These are phyloP conservation scores for Emydura subglobosa DNA, from an alignment of 2,113 vertebrate species.

Conservation along the genomic window DNA sequence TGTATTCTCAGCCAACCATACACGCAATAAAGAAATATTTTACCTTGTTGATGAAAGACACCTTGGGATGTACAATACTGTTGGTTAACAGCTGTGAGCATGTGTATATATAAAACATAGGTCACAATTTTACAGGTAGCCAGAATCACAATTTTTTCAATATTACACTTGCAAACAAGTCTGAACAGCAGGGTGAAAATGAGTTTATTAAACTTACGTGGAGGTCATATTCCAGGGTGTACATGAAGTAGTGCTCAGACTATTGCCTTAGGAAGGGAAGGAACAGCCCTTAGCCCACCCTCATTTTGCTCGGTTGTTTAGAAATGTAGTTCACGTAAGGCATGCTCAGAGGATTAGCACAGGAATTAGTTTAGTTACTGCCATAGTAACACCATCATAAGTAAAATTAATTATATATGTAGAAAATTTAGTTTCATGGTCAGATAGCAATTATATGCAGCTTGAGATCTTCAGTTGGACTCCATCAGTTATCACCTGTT, in stretches of 20 bases:
- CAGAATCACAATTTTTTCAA: neutral
- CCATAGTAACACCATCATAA: accelerated
- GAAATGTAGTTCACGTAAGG: accelerated
- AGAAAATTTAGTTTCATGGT: neutral
- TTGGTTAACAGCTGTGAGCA: conserved; percentile 27
- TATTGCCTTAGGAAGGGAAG: neutral
- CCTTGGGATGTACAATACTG: conserved; percentile 25
- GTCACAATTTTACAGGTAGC: neutral
- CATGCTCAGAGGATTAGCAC: neutral
- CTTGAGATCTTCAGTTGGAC: accelerated
- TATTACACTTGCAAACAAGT: neutral
- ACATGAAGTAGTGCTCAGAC: neutral
- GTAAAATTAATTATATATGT: neutral
- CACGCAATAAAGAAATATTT: neutral
- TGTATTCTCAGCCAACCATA: conserved; percentile 10
- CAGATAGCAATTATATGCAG: neutral
- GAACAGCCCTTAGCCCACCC: neutral
- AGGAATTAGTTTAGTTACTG: neutral
- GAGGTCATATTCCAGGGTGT: neutral
- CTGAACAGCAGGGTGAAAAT: neutral
- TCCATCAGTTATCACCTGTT: neutral
- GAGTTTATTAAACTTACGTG: neutral
- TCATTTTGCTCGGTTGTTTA: neutral
- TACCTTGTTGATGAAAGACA: conserved; percentile 5
- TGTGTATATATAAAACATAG: neutral